A percentile compares a stretch with the other conserved stretches of the same genome.
These are phyloP conservation scores for Lordiphosa stackelbergi DNA, from an alignment of 1,140 invertebrate genomes.

Conservation along the genomic window DNA sequence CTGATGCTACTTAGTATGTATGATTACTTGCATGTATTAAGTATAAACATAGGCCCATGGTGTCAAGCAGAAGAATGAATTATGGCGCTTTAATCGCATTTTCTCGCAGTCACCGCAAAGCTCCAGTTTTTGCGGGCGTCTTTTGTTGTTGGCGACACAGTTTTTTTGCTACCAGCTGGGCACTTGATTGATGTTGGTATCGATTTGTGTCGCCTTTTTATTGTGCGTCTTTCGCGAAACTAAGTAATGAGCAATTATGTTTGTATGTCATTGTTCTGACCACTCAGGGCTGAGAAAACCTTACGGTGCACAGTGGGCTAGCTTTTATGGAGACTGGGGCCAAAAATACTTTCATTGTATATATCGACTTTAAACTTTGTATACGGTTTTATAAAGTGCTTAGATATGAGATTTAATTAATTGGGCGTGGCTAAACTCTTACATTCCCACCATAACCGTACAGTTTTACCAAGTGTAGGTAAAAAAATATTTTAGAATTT, in stretches of 20 bases:
- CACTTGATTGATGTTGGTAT: slow-evolving; percentile 19
- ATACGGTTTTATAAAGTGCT: too few relatives aligned
- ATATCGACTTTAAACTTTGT: too few relatives aligned
- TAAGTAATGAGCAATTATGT: slow-evolving; percentile 11
- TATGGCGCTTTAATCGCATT: slow-evolving; percentile 4
- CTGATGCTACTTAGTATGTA: not conserved
- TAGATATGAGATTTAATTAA: too few relatives aligned
- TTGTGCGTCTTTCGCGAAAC: slow-evolving; percentile 2
- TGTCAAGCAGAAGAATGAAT: slow-evolving; percentile 9
- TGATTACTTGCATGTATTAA: not conserved
- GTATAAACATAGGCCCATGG: not conserved
- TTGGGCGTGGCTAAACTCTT: too few relatives aligned
- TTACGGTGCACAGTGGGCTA: too few relatives aligned
- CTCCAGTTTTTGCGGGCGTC: slow-evolving; percentile 3
- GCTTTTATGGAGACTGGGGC: too few relatives aligned
- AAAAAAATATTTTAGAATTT: too few relatives aligned
- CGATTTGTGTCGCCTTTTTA: slow-evolving; percentile 17
- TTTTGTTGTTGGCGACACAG: slow-evolving; percentile 13
- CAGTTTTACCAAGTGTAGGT: too few relatives aligned
- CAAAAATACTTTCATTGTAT: too few relatives aligned
- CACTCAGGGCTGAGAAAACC: too few relatives aligned
- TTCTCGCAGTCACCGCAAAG: not conserved
- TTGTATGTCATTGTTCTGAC: slow-evolving; percentile 11
- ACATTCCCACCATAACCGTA: too few relatives aligned
- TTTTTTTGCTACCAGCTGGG: slow-evolving; percentile 6